Conservation (phyloP, 2,113 vertebrate genomes). For the Pseudorasbora parva region DNA sequence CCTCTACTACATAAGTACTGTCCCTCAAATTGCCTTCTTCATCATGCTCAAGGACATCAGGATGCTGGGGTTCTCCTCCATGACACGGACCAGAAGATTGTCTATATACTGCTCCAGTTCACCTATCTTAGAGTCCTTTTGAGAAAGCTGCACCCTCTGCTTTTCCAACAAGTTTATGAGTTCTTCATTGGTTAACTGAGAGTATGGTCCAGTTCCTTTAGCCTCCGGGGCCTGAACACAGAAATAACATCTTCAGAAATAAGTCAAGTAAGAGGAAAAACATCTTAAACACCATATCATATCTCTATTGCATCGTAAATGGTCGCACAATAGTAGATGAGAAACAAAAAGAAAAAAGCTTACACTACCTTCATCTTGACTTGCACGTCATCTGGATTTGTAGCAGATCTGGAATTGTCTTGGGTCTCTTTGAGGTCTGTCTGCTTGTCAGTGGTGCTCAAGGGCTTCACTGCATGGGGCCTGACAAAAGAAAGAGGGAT, state of each 20-base stretch:
- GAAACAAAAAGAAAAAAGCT: neutral
- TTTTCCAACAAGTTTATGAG: conserved; percentile 87
- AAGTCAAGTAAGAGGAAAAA: neutral
- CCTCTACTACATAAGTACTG: neutral
- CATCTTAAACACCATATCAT: neutral
- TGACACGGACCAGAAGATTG: conserved; percentile 88
- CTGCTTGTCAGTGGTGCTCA: conserved; percentile 77
- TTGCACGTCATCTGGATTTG: conserved; percentile 26
- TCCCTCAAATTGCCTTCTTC: conserved; percentile 57
- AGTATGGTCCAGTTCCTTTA: conserved; percentile 78
- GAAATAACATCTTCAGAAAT: neutral
- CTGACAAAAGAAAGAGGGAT: conserved; percentile 69
- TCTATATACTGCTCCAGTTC: conserved; percentile 95
- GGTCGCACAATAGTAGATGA: neutral
- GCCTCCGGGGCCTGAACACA: conserved; percentile 57
- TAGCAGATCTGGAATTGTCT: conserved; percentile 30
- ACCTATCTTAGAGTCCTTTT: conserved; percentile 82
- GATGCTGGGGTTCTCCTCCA: conserved; percentile 91
- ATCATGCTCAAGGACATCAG: conserved; percentile 72
- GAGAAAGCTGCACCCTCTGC: conserved; percentile 83
- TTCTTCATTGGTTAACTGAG: conserved; percentile 88
- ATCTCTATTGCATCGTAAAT: neutral
- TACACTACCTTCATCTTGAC: conserved; percentile 65
- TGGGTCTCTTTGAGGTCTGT: conserved; percentile 66
- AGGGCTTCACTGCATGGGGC: conserved; percentile 90